A percentile compares a stretch with the other conserved stretches of the same genome.
phyloP scores from a whole-genome alignment of 2,113 vertebrate species.

The Mola mola region DNA sequence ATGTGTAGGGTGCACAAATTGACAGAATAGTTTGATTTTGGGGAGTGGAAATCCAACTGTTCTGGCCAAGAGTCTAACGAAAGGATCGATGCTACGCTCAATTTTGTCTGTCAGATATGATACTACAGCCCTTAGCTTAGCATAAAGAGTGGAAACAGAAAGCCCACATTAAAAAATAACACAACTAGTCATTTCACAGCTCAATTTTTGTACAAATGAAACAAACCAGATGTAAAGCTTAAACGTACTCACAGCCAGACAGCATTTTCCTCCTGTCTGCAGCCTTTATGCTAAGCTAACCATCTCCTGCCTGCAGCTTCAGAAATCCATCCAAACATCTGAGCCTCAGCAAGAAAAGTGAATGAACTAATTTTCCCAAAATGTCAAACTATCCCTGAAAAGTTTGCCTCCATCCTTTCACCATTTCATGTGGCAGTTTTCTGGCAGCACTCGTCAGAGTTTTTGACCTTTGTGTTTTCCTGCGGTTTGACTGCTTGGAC shows the following conservation, averaged over 20 bases:
- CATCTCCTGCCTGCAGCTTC: background rate
- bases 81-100: background rate
- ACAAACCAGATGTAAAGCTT: too few relatives aligned
- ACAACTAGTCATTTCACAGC: too few relatives aligned
- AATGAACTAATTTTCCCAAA: background rate
- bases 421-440: slow-evolving; percentile 71
- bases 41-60: background rate
- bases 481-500: slow-evolving; percentile 34
- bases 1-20: slow-evolving; percentile 33
- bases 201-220: background rate
- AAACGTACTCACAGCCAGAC: too few relatives aligned
- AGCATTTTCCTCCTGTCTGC: too few relatives aligned
- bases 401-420: slow-evolving; percentile 33
- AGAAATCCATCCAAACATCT: background rate
- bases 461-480: slow-evolving; percentile 26
- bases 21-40: slow-evolving; percentile 15
- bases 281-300: slow-evolving; percentile 6
- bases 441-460: slow-evolving; percentile 59
- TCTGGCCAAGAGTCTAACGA: background rate
- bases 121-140: background rate
- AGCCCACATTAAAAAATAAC: too few relatives aligned
- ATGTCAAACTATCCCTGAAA: slow-evolving; percentile 4
- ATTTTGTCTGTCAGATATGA: background rate
- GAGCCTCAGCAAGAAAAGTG: background rate
- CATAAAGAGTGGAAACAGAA: background rate